phyloP scores from a whole-genome alignment of 2,888 invertebrate species.

The Phorcus lineatus region DNA sequence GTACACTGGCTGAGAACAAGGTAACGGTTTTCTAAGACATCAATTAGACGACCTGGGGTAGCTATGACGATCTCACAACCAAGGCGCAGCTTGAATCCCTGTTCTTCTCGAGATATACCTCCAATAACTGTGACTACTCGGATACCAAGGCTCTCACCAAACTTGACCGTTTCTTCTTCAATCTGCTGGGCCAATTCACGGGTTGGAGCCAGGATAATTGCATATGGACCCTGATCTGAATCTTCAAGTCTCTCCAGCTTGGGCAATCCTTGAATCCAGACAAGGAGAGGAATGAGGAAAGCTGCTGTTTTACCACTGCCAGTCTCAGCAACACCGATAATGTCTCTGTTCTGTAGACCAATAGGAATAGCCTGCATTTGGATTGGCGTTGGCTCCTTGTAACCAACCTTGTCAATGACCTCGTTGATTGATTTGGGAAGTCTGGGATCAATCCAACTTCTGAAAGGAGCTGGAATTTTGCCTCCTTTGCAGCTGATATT shows the following conservation, averaged over 20 bases:
- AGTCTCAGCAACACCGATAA: slow-evolving; percentile 99
- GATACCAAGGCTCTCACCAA: slow-evolving; percentile 82
- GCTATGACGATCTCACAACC: slow-evolving; percentile 99
- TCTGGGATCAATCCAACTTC: slow-evolving; percentile 93
- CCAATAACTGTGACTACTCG: slow-evolving; percentile 75
- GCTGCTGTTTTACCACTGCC: slow-evolving; percentile 99
- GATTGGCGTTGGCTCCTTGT: slow-evolving; percentile 98
- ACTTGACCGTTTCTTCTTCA: slow-evolving; percentile 98
- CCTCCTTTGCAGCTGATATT: slow-evolving; percentile 99
- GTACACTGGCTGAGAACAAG: slow-evolving; percentile 97
- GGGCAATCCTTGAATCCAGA: slow-evolving; percentile 98
- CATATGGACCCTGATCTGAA: slow-evolving; percentile 90
- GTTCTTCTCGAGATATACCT: slow-evolving; percentile 93
- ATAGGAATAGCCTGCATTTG: slow-evolving; percentile 99
- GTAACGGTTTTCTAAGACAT: slow-evolving; percentile 98
- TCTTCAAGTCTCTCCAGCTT: slow-evolving; percentile 85
- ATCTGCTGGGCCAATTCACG: slow-evolving; percentile 99
- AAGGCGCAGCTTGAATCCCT: slow-evolving; percentile 95
- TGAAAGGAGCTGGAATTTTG: slow-evolving; percentile 94
- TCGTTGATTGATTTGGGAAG: slow-evolving; percentile 92
- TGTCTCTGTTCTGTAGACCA: slow-evolving; percentile 85
- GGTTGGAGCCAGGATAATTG: slow-evolving; percentile 99
- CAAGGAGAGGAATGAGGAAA: slow-evolving; percentile 95
- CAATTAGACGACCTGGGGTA: slow-evolving; percentile 98
- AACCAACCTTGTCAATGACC: slow-evolving; percentile 95